These are phyloP conservation scores for Momotus momota DNA, from an alignment of 2,797 vertebrate genomes.

Conservation along the genomic window DNA sequence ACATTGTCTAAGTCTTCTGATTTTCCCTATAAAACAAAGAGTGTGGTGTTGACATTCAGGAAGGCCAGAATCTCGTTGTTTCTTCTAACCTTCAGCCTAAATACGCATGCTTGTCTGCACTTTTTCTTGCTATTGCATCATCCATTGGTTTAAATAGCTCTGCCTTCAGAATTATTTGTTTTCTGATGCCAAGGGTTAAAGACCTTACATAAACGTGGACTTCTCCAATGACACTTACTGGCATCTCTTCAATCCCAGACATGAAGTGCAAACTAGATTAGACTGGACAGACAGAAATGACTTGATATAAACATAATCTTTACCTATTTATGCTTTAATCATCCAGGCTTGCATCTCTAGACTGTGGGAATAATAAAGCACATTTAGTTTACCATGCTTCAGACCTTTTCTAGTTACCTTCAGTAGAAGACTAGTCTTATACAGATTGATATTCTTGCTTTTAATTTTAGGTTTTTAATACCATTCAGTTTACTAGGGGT, in stretches of 20 bases:
- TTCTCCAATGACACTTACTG: not conserved
- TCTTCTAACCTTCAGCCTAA: not conserved
- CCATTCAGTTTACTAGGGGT: not conserved
- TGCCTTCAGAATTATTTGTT: not conserved
- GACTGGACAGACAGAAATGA: not conserved
- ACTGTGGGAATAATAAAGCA: not conserved
- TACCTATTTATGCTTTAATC: not conserved
- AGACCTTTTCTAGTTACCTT: not conserved
- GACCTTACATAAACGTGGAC: not conserved
- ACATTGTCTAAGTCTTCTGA: not conserved
- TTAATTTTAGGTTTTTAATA: not conserved
- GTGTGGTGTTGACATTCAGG: rapidly evolving
- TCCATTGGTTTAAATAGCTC: not conserved
- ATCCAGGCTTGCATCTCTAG: not conserved
- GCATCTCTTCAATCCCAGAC: not conserved
- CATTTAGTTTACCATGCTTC: not conserved
- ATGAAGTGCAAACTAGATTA: not conserved
- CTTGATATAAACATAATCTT: not conserved
- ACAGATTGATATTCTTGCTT: not conserved
- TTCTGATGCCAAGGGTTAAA: not conserved
- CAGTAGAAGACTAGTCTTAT: not conserved
- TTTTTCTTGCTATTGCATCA: not conserved
- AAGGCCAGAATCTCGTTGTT: not conserved
- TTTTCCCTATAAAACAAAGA: not conserved
- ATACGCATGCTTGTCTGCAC: not conserved